Evolutionary conservation across 2,888 invertebrate species (phyloP), one percentile per base, ranked within the genome.

Genomic region (Leptopilina myrica): DNA sequence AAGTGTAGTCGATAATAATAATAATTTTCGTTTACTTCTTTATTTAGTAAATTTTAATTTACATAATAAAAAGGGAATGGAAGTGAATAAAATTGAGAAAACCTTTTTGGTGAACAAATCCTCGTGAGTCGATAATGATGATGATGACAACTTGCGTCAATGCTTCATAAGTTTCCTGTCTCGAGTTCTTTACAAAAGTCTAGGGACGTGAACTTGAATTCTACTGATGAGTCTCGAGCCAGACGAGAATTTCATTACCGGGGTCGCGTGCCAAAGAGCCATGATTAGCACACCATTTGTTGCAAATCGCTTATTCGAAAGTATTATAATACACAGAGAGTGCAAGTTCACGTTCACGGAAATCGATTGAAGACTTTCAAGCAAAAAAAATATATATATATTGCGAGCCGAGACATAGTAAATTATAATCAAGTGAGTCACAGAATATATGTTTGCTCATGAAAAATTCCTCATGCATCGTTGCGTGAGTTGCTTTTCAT

Each of bases 181-280:
- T 26, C 20, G 6, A 26, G 49, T 69, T 69, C 20, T 8, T 26
- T 8, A 20, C 20, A 20, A 20, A 20, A 43, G 69, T 46, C 67
- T 73, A 14, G 65, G 64, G 77, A 64, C 59, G 78, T 64, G 80
- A 83, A 81, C 79, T 79, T 81, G 81, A 82, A 81, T 83, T 64
- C n/a, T 62, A 78, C 56, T 76, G 66, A 67, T 76, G 77, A 79
- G 78, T 4, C 4, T 78, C 82, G 78, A 79, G 81, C 66, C 81
- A 77, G 77, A 80, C 77, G 78, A 8, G 73, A 73, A 82, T 78
- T 49, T 85, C 84, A 85, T 82, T 88, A 87, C 80, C 87, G 87
- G 86, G 87, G 86, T 85, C 82, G 81, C 82, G 79, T 82, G 83
- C 85, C 81, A 85, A 85, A 80, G 78, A 82, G 80, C 84, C 84